Conservation (phyloP, 2,888 invertebrate species). For the Erannis defoliaria region DNA sequence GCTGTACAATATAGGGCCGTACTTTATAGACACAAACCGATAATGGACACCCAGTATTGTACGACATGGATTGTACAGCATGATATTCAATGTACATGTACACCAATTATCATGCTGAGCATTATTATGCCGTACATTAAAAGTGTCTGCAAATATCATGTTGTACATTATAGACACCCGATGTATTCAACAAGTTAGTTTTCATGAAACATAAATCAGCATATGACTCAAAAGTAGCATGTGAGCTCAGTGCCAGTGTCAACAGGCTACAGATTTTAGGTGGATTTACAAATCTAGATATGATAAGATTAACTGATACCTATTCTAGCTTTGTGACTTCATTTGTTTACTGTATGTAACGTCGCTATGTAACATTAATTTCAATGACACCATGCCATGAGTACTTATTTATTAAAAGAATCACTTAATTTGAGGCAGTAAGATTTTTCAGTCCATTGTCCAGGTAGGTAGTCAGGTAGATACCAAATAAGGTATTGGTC, state of each 20-base stretch:
- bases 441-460: background rate
- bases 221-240: slow-evolving; percentile 5
- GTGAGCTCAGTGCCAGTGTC: background rate
- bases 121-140: too few species aligned
- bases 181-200: slow-evolving; percentile 5
- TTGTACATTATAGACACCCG: too few species aligned
- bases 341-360: slow-evolving; percentile 44
- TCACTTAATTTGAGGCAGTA: background rate
- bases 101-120: too few species aligned
- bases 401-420: slow-evolving; percentile 2
- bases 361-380: slow-evolving; percentile 33
- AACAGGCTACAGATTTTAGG: background rate
- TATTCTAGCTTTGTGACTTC: slow-evolving; percentile 24
- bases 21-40: too few species aligned
- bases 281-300: slow-evolving; percentile 6
- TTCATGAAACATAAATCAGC: background rate
- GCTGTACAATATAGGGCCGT: too few species aligned
- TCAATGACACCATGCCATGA: slow-evolving; percentile 21
- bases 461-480: background rate
- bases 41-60: too few species aligned
- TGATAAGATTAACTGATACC: background rate
- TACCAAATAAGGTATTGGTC: background rate
- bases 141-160: too few species aligned
- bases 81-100: too few species aligned
- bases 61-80: too few species aligned